Evolutionary conservation across 1,140 invertebrate genomes (phyloP).

Genomic region (Globodera ellingtonae): DNA sequence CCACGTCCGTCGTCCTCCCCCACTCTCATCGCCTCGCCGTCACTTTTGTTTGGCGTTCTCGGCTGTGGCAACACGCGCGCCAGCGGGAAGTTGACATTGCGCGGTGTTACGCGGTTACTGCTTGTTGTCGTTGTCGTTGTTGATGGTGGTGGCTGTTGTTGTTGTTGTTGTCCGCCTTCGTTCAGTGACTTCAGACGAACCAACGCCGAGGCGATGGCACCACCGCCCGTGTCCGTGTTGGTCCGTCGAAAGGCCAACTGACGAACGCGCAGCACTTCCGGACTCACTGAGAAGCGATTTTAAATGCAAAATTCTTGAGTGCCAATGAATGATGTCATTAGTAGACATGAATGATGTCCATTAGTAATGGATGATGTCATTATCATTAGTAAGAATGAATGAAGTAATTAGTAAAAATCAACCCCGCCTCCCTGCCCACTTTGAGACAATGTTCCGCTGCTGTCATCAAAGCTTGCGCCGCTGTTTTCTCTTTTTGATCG

Average conservation of each 20-base stretch:
- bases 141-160: neutral
- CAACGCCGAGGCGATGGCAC: neutral
- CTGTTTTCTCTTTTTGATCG: neutral
- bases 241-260: conserved; percentile 38
- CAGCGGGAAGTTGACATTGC: conserved; percentile 21
- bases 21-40: neutral
- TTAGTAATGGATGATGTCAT: too few relatives aligned
- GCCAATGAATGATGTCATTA: too few relatives aligned
- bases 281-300: conserved; percentile 33
- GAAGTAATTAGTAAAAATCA: too few relatives aligned
- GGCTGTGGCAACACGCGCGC: conserved; percentile 24
- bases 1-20: conserved; percentile 7
- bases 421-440: too few relatives aligned
- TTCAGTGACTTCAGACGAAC: conserved; percentile 12
- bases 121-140: conserved; percentile 3
- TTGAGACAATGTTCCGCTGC: neutral
- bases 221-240: conserved; percentile 42
- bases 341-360: too few relatives aligned
- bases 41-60: conserved; percentile 21
- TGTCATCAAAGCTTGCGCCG: neutral
- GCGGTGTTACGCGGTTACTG: neutral
- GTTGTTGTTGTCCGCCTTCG: conserved; percentile 10
- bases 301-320: neutral
- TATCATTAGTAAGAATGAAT: too few relatives aligned
- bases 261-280: conserved; percentile 31